phyloP scores from a whole-genome alignment of 2,797 vertebrate species.

The Chrysocyon brachyurus region DNA sequence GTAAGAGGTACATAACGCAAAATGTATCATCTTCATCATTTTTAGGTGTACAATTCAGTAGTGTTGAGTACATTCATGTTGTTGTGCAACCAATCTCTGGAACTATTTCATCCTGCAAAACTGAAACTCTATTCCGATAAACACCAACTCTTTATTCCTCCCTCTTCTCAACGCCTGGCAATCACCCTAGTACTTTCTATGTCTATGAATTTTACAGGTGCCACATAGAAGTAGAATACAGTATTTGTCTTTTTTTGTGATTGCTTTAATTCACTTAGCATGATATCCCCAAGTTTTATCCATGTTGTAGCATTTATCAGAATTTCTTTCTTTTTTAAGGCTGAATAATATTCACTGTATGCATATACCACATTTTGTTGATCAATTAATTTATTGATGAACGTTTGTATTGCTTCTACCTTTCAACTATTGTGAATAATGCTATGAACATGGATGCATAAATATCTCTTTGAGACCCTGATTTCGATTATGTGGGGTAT shows the following conservation, averaged over 20 bases:
- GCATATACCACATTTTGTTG: not conserved
- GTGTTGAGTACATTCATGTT: not conserved
- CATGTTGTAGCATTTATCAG: not conserved
- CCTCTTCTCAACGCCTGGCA: not conserved
- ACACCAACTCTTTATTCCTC: not conserved
- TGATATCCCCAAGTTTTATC: not conserved
- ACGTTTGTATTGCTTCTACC: not conserved
- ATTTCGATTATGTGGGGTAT: not conserved
- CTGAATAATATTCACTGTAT: not conserved
- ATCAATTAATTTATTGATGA: not conserved
- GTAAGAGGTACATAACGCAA: not conserved
- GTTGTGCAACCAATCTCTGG: not conserved
- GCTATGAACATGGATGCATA: not conserved
- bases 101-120: not conserved
- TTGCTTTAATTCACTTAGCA: not conserved
- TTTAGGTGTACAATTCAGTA: not conserved
- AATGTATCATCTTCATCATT: not conserved
- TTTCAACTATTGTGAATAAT: not conserved
- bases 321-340: conserved; percentile 20
- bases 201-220: not conserved
- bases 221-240: not conserved
- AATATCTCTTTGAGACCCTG: not conserved
- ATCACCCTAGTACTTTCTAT: not conserved
- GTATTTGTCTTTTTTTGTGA: not conserved
- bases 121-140: not conserved